phyloP scores from a whole-genome alignment of 2,888 invertebrate genomes.

The Apodemia hepburni region DNA sequence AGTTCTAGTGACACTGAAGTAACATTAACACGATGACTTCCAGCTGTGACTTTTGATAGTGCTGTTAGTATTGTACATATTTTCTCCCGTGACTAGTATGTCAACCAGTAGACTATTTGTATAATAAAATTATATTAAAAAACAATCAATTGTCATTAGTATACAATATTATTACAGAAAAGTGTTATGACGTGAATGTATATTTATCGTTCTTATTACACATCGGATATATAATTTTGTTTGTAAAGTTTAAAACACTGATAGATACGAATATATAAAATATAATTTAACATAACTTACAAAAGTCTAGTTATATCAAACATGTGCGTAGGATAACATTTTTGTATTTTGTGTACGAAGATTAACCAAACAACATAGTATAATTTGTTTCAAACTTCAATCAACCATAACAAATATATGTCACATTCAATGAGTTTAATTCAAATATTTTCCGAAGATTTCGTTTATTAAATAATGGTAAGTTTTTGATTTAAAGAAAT shows the following conservation, averaged over 20 bases:
- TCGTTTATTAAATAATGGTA: too few species aligned
- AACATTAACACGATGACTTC: constrained; percentile 76
- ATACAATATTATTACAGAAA: constrained; percentile 4
- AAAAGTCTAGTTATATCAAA: neutral
- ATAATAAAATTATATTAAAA: constrained; percentile 9
- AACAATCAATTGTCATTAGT: neutral
- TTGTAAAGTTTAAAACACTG: neutral
- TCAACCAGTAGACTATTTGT: constrained; percentile 42
- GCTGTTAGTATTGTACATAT: constrained; percentile 67
- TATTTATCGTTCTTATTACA: constrained; percentile 3
- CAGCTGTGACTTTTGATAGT: constrained; percentile 68
- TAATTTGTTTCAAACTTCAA: neutral
- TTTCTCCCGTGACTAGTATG: constrained; percentile 29
- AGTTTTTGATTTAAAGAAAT: neutral
- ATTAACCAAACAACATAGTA: neutral
- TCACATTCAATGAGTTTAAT: neutral
- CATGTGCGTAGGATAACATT: neutral
- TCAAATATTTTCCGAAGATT: too few species aligned
- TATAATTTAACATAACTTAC: neutral
- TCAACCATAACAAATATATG: neutral
- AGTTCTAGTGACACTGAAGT: constrained; percentile 78
- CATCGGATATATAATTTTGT: neutral
- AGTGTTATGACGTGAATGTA: constrained; percentile 4
- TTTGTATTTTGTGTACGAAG: constrained; percentile 13
- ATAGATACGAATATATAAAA: neutral